phyloP scores from a whole-genome alignment of 35 echinoderm and acorn worm species.

The Acanthaster planci region DNA sequence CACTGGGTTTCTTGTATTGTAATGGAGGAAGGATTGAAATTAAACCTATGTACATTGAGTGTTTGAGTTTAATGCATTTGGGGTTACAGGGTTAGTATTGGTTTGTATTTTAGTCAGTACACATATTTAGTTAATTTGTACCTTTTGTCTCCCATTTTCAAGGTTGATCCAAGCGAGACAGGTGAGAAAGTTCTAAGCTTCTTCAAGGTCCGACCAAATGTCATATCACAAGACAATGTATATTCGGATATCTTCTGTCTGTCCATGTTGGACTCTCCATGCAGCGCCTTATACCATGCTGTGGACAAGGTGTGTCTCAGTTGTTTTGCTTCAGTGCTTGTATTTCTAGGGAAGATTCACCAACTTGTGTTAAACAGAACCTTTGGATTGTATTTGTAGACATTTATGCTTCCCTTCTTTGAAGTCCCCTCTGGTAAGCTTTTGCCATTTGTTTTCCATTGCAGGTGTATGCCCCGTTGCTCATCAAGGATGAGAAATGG shows the following conservation, averaged over 20 bases:
- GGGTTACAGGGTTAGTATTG: background rate
- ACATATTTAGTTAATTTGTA: background rate
- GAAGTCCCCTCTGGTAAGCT: no score
- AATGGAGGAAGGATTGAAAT: no score
- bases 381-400: no score
- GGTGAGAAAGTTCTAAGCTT: constrained; percentile 91
- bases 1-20: no score
- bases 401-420: no score
- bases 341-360: background rate
- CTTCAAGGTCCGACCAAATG: constrained; percentile 87
- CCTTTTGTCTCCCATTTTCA: constrained; percentile 2
- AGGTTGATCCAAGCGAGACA: constrained; percentile 95
- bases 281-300: constrained; percentile 76
- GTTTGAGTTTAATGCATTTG: no score
- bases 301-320: constrained; percentile 76
- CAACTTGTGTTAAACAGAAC: no score
- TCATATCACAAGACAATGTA: constrained; percentile 81
- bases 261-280: constrained; percentile 93
- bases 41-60: no score
- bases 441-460: background rate
- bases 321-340: no score
- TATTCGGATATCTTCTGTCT: constrained; percentile 74
- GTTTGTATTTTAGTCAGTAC: background rate
- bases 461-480: constrained; percentile 89
- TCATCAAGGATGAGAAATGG: constrained; percentile 97